These are phyloP conservation scores for Psophia crepitans DNA, from an alignment of 2,113 vertebrate genomes.

Conservation along the genomic window DNA sequence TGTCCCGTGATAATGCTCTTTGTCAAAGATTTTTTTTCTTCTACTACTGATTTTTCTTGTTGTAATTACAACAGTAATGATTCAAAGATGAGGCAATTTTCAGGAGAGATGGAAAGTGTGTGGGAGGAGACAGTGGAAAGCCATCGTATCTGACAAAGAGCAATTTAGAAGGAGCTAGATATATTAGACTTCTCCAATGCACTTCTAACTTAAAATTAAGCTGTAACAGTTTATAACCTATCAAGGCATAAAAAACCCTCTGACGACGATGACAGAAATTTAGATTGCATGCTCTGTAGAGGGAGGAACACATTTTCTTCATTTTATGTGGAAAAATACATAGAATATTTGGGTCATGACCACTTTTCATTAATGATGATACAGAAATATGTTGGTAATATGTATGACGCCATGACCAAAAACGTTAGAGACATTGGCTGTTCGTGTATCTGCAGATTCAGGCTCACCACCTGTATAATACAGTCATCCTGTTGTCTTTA, in stretches of 20 bases:
- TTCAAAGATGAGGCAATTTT: slow-evolving; percentile 66
- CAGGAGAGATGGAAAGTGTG: slow-evolving; percentile 46
- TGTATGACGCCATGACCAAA: neutral
- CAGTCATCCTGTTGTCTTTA: neutral
- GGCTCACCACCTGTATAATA: neutral
- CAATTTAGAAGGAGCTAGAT: slow-evolving; percentile 42
- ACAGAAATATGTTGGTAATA: neutral
- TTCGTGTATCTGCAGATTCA: neutral
- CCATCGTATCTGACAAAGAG: slow-evolving; percentile 55
- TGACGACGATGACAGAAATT: neutral
- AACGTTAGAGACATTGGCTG: neutral
- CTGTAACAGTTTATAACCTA: slow-evolving; percentile 37
- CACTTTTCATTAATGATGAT: neutral
- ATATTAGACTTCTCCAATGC: slow-evolving; percentile 17
- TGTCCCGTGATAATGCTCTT: slow-evolving; percentile 31
- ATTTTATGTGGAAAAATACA: slow-evolving; percentile 1
- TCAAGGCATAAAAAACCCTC: neutral
- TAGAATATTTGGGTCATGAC: neutral
- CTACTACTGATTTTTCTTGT: slow-evolving; percentile 40
- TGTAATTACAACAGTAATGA: slow-evolving; percentile 58
- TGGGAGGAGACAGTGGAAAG: slow-evolving; percentile 56
- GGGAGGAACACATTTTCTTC: neutral
- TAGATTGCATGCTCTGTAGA: neutral
- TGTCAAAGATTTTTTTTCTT: neutral
- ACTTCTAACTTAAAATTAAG: slow-evolving; percentile 49